Evolutionary conservation across 2,797 vertebrate genomes (phyloP).

Genomic region (Enteromius radiatus): DNA sequence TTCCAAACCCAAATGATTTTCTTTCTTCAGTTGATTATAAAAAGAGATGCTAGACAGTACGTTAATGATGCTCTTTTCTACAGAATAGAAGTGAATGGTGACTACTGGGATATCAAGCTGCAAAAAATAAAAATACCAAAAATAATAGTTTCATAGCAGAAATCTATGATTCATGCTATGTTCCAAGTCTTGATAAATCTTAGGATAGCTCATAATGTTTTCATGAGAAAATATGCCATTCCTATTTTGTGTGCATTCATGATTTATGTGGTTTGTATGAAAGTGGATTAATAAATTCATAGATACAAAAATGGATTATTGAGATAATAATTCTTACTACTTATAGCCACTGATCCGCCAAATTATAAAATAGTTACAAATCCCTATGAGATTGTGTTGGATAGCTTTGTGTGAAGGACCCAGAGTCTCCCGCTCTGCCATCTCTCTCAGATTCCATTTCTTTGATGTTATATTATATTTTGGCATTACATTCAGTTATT

Average conservation of each 20-base stretch:
- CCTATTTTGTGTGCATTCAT: not conserved
- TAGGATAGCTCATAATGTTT: not conserved
- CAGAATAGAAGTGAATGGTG: not conserved
- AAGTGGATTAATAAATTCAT: not conserved
- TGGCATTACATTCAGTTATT: not conserved
- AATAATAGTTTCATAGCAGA: not conserved
- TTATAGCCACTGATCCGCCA: not conserved
- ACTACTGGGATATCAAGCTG: not conserved
- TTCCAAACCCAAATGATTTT: conserved; percentile 15
- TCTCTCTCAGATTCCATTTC: not conserved
- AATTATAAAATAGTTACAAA: not conserved
- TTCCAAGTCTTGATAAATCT: not conserved
- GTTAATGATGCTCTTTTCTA: not conserved
- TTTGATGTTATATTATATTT: not conserved
- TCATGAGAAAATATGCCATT: not conserved
- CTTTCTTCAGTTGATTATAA: not conserved
- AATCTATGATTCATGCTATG: not conserved
- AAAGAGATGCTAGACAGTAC: not conserved
- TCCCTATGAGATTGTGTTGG: not conserved
- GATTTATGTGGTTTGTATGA: not conserved
- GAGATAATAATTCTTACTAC: not conserved
- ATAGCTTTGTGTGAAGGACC: not conserved
- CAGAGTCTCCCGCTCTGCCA: not conserved
- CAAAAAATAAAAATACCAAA: not conserved
- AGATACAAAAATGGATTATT: not conserved